phyloP scores from a whole-genome alignment of 2,888 invertebrate species.

The Dicranocentrus wangi region DNA sequence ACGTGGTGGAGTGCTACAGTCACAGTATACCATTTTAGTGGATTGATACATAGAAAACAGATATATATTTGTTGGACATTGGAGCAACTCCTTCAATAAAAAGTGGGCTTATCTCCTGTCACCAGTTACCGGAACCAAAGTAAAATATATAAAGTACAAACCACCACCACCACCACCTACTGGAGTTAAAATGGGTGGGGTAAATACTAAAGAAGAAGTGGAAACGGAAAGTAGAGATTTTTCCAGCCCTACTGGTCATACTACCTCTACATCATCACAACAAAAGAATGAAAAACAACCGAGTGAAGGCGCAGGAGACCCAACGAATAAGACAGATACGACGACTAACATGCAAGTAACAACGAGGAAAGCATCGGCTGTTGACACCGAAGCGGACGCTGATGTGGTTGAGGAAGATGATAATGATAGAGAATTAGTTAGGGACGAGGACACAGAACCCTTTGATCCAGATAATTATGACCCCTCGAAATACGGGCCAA shows the following conservation, averaged over 20 bases:
- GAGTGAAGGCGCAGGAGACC: too few species aligned
- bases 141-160: too few species aligned
- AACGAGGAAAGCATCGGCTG: background rate
- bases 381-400: background rate
- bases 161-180: too few species aligned
- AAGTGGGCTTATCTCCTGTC: too few species aligned
- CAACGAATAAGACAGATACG: background rate
- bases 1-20: too few species aligned
- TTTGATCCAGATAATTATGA: conserved; percentile 78
- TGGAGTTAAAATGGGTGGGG: conserved; percentile 59
- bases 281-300: conserved; percentile 14
- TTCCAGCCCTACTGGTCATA: too few species aligned
- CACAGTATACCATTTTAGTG: too few species aligned
- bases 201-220: conserved; percentile 63
- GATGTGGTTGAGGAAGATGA: conserved; percentile 29
- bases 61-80: too few species aligned
- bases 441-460: conserved; percentile 60
- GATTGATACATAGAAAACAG: too few species aligned
- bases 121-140: too few species aligned
- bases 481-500: conserved; percentile 85
- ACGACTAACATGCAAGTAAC: conserved; percentile 14
- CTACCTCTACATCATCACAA: too few species aligned
- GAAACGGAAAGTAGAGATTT: background rate
- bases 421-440: background rate
- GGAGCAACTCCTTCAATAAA: too few species aligned